A percentile compares a stretch with the other conserved stretches of the same genome.
These are phyloP conservation scores for Helostoma temminkii DNA, from an alignment of 2,797 vertebrate genomes.

Conservation along the genomic window DNA sequence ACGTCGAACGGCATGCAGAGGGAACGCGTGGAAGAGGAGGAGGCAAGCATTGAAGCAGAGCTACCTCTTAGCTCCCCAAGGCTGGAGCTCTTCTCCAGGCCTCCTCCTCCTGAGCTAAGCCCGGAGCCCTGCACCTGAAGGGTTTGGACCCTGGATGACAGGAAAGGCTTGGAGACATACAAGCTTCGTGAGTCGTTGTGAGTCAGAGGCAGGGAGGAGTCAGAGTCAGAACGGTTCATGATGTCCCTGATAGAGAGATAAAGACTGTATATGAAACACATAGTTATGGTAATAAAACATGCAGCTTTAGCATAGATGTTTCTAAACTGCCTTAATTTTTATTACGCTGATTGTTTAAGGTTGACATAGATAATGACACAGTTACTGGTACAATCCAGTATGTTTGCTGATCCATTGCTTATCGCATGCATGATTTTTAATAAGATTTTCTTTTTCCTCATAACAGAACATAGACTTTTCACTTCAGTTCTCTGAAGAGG, in stretches of 20 bases:
- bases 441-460: too few species aligned
- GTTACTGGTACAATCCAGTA: too few species aligned
- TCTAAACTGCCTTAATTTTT: too few species aligned
- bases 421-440: too few species aligned
- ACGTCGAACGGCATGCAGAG: slow-evolving; percentile 85
- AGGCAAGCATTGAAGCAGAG: slow-evolving; percentile 58
- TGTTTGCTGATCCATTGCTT: too few species aligned
- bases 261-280: not conserved
- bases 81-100: slow-evolving; percentile 91
- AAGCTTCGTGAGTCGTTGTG: slow-evolving; percentile 81
- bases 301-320: too few species aligned
- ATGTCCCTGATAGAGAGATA: slow-evolving; percentile 81
- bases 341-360: too few species aligned
- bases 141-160: slow-evolving; percentile 74
- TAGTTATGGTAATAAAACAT: too few species aligned
- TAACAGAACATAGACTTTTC: too few species aligned
- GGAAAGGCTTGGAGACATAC: slow-evolving; percentile 73
- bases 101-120: slow-evolving; percentile 66
- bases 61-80: slow-evolving; percentile 88
- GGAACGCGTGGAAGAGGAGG: slow-evolving; percentile 88
- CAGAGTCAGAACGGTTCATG: slow-evolving; percentile 91
- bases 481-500: too few species aligned
- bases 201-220: slow-evolving; percentile 86
- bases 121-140: slow-evolving; percentile 68
- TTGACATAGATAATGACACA: too few species aligned